phyloP scores from a whole-genome alignment of 35 echinoderm and acorn worm species.

The Eucidaris tribuloides region DNA sequence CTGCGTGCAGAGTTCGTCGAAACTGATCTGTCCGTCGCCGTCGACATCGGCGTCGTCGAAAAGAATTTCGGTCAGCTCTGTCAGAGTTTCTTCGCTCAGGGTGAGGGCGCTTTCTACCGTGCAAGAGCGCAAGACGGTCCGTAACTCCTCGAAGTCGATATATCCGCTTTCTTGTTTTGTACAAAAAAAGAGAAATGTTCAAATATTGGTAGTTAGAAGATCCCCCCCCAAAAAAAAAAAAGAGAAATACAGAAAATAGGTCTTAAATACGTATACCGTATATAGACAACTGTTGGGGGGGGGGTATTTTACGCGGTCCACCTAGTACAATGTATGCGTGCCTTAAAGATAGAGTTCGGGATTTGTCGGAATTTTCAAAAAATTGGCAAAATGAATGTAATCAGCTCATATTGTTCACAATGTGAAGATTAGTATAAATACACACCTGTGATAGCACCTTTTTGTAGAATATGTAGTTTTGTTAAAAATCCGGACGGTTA shows the following conservation, averaged over 20 bases:
- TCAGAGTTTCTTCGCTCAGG: conserved; percentile 58
- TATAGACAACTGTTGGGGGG: not conserved
- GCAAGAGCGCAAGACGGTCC: conserved; percentile 67
- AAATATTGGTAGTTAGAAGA: too few species aligned
- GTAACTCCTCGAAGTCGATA: conserved; percentile 76
- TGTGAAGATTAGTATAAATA: too few species aligned
- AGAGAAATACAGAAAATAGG: not conserved
- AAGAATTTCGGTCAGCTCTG: conserved; percentile 69
- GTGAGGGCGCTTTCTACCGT: conserved; percentile 73
- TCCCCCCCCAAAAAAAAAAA: not conserved
- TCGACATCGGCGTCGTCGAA: conserved; percentile 81
- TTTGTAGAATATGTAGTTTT: too few species aligned
- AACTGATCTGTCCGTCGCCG: conserved; percentile 53
- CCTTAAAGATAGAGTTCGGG: too few species aligned
- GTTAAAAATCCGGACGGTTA: too few species aligned
- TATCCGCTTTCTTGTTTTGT: conserved; percentile 62
- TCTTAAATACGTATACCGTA: not conserved
- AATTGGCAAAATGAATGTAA: too few species aligned
- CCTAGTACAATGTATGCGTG: too few species aligned
- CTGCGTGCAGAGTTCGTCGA: conserved; percentile 66
- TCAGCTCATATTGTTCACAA: too few species aligned
- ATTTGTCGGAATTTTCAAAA: too few species aligned
- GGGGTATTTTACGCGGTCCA: too few species aligned
- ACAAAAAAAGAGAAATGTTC: not conserved
- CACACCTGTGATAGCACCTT: too few species aligned